These are phyloP conservation scores for Xenopus petersii DNA, from an alignment of 2,797 vertebrate species.

Conservation along the genomic window DNA sequence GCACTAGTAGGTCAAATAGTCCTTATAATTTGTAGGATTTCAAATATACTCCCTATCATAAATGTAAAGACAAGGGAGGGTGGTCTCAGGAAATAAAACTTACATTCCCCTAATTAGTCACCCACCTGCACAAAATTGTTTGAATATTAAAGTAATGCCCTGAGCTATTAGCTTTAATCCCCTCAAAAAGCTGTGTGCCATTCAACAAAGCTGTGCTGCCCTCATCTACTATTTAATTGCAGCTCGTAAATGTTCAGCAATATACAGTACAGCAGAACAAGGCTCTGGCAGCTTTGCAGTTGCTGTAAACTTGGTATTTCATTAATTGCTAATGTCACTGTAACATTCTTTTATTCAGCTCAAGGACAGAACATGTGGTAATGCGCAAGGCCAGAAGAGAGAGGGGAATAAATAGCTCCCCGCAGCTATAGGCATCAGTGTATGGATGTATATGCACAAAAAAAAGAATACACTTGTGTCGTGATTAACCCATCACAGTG, in stretches of 20 bases:
- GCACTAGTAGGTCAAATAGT: no score
- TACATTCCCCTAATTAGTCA: constrained; percentile 40
- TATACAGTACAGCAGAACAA: not conserved
- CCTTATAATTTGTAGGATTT: no score
- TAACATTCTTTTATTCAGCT: constrained; percentile 19
- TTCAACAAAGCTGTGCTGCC: constrained; percentile 9
- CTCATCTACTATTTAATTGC: constrained; percentile 42
- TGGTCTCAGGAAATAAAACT: constrained; percentile 43
- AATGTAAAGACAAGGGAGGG: constrained; percentile 39
- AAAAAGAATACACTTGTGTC: not conserved
- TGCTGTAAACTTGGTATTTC: constrained; percentile 19
- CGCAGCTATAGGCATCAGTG: not conserved
- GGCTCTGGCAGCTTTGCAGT: constrained; percentile 19
- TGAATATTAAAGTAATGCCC: constrained; percentile 48
- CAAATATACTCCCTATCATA: not conserved
- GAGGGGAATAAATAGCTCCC: not conserved
- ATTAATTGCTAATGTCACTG: constrained; percentile 44
- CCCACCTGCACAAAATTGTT: constrained; percentile 40
- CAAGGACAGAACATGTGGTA: constrained; percentile 26
- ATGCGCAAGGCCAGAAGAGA: constrained; percentile 12
- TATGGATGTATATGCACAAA: not conserved
- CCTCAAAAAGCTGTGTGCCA: constrained; percentile 29
- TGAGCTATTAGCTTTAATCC: not conserved
- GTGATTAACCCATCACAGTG: no score
- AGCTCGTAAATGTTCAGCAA: constrained; percentile 47